Evolutionary conservation across 2,113 vertebrate species (phyloP), one percentile per base, ranked within the genome.

Genomic region (Nibea albiflora): DNA sequence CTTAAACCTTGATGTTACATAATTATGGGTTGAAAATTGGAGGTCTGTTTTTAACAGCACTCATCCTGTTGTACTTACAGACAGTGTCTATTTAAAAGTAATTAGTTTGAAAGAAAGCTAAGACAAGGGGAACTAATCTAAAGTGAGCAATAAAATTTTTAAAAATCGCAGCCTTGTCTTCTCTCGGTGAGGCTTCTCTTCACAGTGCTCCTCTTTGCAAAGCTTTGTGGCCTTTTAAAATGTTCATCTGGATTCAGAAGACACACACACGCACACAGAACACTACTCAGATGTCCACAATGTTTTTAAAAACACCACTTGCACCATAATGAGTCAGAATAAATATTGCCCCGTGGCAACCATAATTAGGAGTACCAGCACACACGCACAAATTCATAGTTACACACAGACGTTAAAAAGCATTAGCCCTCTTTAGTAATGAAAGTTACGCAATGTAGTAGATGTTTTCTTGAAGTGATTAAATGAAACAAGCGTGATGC

Each of bases 381-480:
- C 39, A 44, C 52, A 56, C 12, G 5, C 61, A 58, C 28, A 67
- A 4, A 35, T 47, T 70, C 73, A 49, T 53, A 84, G 35, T 26
- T 39, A 60, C 42, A 56, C 63, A 69, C 52, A 76, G 22, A 80
- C 14, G 28, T 15, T 42, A 46, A 31, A 39, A 49, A 31, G 42
- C 52, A 42, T 22, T 53, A n/a, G 31, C 22, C 20, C 54, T 28
- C 2, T 71, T 72, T 39, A 16, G 50, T 35, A 31, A 64, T 39
- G 12, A 10, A 10, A 54, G 73, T 75, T 82, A 63, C 4, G 6
- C 73, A 85, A 57, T 63, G 61, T 24, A 47, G 44, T 70, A 26
- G 56, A 49, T 53, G 39, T 56, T 66, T 66, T 84, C 80, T 82
- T 86, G 80, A 85, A 76, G 42, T 68, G 56, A 89, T 88, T 84